phyloP scores from a whole-genome alignment of 2,113 vertebrate species.

The Pedionomus torquatus region DNA sequence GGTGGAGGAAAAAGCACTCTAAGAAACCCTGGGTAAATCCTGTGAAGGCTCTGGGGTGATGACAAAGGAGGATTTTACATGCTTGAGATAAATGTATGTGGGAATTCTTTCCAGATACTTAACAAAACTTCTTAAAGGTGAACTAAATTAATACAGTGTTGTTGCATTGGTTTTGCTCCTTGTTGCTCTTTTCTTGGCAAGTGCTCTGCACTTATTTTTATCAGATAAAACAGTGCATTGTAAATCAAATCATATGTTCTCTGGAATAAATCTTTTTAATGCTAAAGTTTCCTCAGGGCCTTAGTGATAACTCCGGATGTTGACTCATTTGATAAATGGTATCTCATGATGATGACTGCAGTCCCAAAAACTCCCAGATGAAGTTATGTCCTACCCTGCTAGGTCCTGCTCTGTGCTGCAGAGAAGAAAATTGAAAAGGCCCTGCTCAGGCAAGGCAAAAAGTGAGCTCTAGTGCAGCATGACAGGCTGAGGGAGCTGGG shows the following conservation, averaged over 20 bases:
- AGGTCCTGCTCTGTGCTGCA: background rate
- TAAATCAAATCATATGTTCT: conserved; percentile 24
- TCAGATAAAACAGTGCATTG: conserved; percentile 20
- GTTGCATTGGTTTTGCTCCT: background rate
- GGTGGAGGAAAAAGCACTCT: background rate
- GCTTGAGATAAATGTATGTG: background rate
- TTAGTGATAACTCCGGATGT: conserved; percentile 17
- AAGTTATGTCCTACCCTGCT: background rate
- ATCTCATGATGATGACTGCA: conserved; percentile 25
- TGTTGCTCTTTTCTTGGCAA: background rate
- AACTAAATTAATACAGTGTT: background rate
- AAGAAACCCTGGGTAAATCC: background rate
- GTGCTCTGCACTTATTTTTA: background rate
- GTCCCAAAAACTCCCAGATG: background rate
- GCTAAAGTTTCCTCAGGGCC: conserved; percentile 11
- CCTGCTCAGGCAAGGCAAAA: background rate
- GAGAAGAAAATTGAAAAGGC: background rate
- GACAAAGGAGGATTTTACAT: background rate
- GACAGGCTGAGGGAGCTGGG: too few species aligned
- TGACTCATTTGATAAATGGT: conserved; percentile 53
- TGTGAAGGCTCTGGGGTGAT: background rate
- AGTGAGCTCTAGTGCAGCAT: rapidly evolving
- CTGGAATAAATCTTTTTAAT: conserved; percentile 18
- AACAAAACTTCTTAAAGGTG: background rate
- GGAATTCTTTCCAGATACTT: background rate